These are phyloP conservation scores for Harpalus rufipes DNA, from an alignment of 2,888 invertebrate genomes.

Conservation along the genomic window DNA sequence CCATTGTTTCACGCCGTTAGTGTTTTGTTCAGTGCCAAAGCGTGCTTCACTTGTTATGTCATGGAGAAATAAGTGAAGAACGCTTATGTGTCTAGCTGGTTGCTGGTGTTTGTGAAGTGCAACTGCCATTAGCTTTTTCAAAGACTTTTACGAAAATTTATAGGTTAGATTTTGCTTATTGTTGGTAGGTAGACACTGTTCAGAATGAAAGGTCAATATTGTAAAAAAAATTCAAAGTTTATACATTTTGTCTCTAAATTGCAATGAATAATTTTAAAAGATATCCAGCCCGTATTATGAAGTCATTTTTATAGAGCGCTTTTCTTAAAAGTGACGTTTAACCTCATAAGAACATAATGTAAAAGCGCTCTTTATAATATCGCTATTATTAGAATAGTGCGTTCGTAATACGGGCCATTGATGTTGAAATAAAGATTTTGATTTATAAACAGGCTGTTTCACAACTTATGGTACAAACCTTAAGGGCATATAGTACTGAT, in stretches of 20 bases:
- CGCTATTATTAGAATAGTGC: too few species aligned
- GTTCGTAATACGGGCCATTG: too few species aligned
- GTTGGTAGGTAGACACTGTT: slow-evolving; percentile 25
- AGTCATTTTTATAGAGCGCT: too few species aligned
- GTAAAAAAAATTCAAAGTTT: not conserved
- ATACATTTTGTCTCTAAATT: slow-evolving; percentile 21
- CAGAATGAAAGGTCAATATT: slow-evolving; percentile 17
- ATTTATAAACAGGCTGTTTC: too few species aligned
- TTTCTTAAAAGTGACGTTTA: too few species aligned
- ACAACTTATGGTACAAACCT: too few species aligned
- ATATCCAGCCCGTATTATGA: not conserved
- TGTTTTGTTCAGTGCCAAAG: slow-evolving; percentile 46
- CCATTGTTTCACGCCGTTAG: slow-evolving; percentile 48
- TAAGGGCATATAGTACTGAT: too few species aligned
- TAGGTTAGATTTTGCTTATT: slow-evolving; percentile 53
- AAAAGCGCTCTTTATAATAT: too few species aligned
- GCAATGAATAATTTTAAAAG: not conserved
- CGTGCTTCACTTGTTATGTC: slow-evolving; percentile 13
- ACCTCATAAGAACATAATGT: too few species aligned
- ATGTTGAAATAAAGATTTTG: too few species aligned
- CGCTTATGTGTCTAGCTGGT: slow-evolving; percentile 17
- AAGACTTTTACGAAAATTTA: slow-evolving; percentile 57
- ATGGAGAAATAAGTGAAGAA: slow-evolving; percentile 5
- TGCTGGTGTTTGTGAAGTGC: slow-evolving; percentile 46
- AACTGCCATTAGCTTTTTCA: slow-evolving; percentile 61